Conservation (phyloP, 2,797 vertebrate genomes). For the Melanotaenia trifasciata region DNA sequence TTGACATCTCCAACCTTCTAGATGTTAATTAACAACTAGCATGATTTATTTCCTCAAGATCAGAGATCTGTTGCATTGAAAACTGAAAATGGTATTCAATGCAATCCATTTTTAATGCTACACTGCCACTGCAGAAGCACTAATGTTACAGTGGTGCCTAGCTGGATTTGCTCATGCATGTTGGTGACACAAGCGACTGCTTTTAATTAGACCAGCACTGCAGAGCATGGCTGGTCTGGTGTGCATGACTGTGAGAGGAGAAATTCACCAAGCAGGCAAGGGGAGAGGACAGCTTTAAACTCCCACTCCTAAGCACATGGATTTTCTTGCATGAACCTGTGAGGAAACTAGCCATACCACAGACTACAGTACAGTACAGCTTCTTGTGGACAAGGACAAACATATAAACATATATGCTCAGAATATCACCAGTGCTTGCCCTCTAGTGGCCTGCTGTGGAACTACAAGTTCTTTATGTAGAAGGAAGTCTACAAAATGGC, state of each 20-base stretch:
- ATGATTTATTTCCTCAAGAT: not conserved
- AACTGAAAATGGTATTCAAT: not conserved
- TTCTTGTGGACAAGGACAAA: constrained; percentile 16
- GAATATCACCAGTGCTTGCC: constrained; percentile 15
- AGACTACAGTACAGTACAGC: constrained; percentile 1
- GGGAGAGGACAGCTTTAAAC: constrained; percentile 18
- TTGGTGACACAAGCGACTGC: constrained; percentile 2
- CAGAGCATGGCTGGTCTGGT: constrained; percentile 30
- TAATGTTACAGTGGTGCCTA: constrained; percentile 3
- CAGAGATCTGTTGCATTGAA: not conserved
- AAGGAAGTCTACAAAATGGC: constrained; percentile 75
- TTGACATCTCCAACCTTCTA: not conserved
- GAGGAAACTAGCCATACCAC: not conserved
- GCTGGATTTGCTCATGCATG: constrained; percentile 2
- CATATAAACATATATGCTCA: constrained; percentile 19
- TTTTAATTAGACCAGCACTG: constrained; percentile 20
- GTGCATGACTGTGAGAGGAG: constrained; percentile 13
- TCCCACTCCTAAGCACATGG: constrained; percentile 15
- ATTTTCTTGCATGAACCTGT: constrained; percentile 18
- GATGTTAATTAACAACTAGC: not conserved
- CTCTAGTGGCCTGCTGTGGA: constrained; percentile 57
- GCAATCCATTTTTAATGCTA: not conserved
- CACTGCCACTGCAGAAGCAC: not conserved
- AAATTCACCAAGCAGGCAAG: constrained; percentile 14
- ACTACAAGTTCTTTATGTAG: constrained; percentile 42